Percentiles rank a stretch among this genome's conserved stretches.
phyloP scores from a whole-genome alignment of 2,888 invertebrate genomes.

The Dryobota labecula region DNA sequence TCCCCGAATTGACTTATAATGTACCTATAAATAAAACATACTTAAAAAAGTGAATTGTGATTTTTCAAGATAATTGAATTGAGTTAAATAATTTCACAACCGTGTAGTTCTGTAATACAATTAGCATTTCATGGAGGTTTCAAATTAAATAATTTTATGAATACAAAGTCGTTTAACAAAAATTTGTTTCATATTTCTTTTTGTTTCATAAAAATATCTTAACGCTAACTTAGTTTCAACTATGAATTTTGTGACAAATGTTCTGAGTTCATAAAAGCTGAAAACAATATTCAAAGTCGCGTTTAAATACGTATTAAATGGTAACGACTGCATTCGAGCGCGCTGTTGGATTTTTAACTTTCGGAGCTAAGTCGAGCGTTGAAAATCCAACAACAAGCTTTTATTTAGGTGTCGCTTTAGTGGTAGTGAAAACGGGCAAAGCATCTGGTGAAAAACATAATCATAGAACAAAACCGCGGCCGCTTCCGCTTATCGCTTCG shows the following conservation, averaged over 20 bases:
- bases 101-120: not conserved
- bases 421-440: too few relatives aligned
- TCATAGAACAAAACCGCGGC: not conserved
- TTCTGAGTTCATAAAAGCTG: not conserved
- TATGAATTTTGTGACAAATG: not conserved
- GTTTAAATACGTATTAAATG: not conserved
- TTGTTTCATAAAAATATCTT: not conserved
- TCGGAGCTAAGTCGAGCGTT: too few relatives aligned
- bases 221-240: not conserved
- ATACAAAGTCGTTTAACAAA: not conserved
- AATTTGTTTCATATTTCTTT: not conserved
- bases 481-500: constrained; percentile 70
- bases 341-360: too few relatives aligned
- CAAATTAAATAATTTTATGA: not conserved
- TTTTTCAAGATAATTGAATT: not conserved
- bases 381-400: too few relatives aligned
- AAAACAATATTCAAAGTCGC: not conserved
- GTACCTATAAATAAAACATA: not conserved
- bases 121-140: not conserved
- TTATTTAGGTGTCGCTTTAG: too few relatives aligned
- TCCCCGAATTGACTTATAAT: too few relatives aligned
- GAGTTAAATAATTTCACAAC: not conserved
- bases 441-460: too few relatives aligned
- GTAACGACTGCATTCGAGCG: not conserved
- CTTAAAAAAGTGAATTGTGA: not conserved